Conservation (phyloP, 2,113 vertebrate species). For the Daphoenositta chrysoptera region DNA sequence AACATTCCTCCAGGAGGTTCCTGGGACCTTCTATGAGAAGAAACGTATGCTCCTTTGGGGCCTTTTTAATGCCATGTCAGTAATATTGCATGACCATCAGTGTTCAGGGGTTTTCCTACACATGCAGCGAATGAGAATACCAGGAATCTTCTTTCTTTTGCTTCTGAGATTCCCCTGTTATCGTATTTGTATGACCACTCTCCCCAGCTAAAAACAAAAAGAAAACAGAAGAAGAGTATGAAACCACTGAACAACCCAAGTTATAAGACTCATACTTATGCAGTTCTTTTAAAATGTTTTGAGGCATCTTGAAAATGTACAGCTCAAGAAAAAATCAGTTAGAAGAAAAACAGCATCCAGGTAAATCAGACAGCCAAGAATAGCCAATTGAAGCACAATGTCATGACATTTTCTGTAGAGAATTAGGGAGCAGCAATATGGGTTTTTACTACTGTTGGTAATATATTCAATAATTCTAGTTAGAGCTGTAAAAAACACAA, state of each 20-base stretch:
- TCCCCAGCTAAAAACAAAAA: not conserved
- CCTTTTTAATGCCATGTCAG: not conserved
- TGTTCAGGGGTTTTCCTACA: not conserved
- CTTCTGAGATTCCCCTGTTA: not conserved
- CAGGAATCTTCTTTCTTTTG: not conserved
- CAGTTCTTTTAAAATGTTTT: not conserved
- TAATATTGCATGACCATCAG: not conserved
- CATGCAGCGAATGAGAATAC: not conserved
- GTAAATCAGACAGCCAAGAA: not conserved
- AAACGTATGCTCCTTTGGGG: not conserved
- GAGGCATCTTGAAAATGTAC: not conserved
- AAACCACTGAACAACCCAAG: not conserved
- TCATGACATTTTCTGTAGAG: not conserved
- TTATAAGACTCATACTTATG: not conserved
- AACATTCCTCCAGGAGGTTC: not conserved
- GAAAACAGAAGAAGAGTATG: not conserved
- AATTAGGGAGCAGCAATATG: not conserved
- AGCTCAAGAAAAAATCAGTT: not conserved
- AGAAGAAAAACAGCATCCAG: not conserved
- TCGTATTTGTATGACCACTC: not conserved
- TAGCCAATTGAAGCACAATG: not conserved
- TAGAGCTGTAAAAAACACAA: not conserved
- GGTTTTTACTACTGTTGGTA: not conserved
- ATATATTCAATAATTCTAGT: not conserved
- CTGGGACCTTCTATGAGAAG: not conserved